Evolutionary conservation across 2,797 vertebrate species (phyloP).

Genomic region (Triplophysa yarkandensis): DNA sequence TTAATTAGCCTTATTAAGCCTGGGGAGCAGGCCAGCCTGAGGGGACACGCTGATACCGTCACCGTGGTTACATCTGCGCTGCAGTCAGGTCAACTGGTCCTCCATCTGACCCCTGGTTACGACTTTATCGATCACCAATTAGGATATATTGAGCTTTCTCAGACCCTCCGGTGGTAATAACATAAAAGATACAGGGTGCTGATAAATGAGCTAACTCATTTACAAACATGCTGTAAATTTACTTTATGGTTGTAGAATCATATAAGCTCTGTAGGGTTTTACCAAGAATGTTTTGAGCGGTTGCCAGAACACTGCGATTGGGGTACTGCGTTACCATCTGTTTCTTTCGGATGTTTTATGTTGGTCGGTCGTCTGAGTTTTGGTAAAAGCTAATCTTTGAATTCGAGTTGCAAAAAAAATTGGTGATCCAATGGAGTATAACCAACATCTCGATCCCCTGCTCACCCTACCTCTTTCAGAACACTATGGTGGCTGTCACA

Average conservation of each 20-base stretch:
- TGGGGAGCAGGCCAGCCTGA: conserved; percentile 46
- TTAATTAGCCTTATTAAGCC: conserved; percentile 58
- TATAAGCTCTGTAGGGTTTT: too few species aligned
- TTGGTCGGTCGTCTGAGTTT: too few species aligned
- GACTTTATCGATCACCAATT: conserved; percentile 39
- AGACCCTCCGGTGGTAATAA: conserved; percentile 22
- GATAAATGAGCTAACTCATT: conserved; percentile 14
- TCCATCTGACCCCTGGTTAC: conserved; percentile 34
- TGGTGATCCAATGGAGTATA: too few species aligned
- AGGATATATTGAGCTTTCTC: conserved; percentile 40
- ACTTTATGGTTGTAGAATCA: not conserved
- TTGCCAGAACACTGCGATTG: too few species aligned
- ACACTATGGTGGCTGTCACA: too few species aligned
- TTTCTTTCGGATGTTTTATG: too few species aligned
- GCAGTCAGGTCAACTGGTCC: conserved; percentile 22
- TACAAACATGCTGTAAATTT: not conserved
- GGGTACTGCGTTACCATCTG: too few species aligned
- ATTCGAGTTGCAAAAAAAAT: too few species aligned
- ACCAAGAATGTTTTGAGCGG: too few species aligned
- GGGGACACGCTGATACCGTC: conserved; percentile 25
- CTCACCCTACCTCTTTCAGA: too few species aligned
- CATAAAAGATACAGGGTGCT: conserved; percentile 18
- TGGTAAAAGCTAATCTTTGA: too few species aligned
- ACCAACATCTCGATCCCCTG: too few species aligned
- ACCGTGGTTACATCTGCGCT: conserved; percentile 34